Conservation (phyloP, 2,113 vertebrate species). For the Rhinolophus ferrumequinum region DNA sequence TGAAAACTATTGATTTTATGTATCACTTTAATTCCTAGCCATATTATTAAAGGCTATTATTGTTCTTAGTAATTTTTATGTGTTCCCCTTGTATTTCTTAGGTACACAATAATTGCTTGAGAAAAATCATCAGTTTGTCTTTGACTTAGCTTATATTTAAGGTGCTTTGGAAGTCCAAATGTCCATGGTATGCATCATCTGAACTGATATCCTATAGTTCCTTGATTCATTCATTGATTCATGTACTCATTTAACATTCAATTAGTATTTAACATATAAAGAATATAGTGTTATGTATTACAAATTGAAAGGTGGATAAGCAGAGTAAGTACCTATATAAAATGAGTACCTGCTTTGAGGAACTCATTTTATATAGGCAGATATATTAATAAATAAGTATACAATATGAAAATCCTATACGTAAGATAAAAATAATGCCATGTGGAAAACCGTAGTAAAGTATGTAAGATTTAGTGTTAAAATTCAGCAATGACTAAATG, state of each 20-base stretch:
- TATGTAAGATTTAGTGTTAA: background rate
- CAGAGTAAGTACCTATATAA: background rate
- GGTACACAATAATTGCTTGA: background rate
- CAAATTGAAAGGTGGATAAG: background rate
- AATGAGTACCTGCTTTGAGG: background rate
- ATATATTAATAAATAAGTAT: background rate
- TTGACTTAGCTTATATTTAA: background rate
- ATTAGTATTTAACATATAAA: constrained; percentile 13
- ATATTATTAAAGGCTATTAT: background rate
- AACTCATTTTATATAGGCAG: background rate
- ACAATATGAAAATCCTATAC: background rate
- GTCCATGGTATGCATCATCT: background rate
- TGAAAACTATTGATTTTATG: background rate
- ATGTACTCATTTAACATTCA: background rate
- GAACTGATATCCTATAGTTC: background rate
- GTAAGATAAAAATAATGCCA: background rate
- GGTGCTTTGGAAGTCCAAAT: background rate
- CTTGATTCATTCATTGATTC: background rate
- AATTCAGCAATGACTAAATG: background rate
- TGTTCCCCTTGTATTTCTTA: background rate
- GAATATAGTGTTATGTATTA: background rate
- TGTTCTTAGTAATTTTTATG: background rate
- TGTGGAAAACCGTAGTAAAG: background rate
- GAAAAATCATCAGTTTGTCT: background rate
- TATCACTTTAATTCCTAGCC: background rate